These are phyloP conservation scores for Drosophila peninsularis DNA, from an alignment of 2,888 invertebrate species.

Conservation along the genomic window DNA sequence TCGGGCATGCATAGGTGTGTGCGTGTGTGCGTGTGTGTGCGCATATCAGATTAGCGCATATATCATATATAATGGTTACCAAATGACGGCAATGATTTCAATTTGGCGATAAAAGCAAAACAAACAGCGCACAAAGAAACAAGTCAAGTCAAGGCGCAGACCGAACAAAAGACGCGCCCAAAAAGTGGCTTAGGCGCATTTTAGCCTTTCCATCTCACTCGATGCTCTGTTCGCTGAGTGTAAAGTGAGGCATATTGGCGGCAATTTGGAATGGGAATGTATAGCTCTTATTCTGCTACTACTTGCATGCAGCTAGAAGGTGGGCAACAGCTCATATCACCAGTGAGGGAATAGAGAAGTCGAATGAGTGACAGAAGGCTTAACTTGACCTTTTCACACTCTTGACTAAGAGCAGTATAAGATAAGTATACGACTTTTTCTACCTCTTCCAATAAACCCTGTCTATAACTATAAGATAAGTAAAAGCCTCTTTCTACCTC, in stretches of 20 bases:
- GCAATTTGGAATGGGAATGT: no score
- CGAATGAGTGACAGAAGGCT: no score
- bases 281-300: no score
- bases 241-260: neutral
- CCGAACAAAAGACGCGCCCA: neutral
- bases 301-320: no score
- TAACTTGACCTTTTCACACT: no score
- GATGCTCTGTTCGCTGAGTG: neutral
- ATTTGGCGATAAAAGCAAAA: conserved; percentile 61
- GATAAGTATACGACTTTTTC: no score
- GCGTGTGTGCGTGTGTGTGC: conserved; percentile 6
- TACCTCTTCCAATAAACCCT: no score
- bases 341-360: no score
- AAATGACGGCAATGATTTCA: conserved; percentile 78
- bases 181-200: neutral
- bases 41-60: conserved; percentile 78
- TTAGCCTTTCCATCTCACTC: neutral
- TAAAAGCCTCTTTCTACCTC: no score
- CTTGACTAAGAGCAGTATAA: no score
- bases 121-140: conserved; percentile 18
- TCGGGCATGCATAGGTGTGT: conserved; percentile 22
- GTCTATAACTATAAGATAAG: no score
- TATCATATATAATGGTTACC: conserved; percentile 76
- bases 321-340: no score
- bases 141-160: neutral